phyloP scores from a whole-genome alignment of 92 coral and sea anemone species.

The Porites divaricata region DNA sequence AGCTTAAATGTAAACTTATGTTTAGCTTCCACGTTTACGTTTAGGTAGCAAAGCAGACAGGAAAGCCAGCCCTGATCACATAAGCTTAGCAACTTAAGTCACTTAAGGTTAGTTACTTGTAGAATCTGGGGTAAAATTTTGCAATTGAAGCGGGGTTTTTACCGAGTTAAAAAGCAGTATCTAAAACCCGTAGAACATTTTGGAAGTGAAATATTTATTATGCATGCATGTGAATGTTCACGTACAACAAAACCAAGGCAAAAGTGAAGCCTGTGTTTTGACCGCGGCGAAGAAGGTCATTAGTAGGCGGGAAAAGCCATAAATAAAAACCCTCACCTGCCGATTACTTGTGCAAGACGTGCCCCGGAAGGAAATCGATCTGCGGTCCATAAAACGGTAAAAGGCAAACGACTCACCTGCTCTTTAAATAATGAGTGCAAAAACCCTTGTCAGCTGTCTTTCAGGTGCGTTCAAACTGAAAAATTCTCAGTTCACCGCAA shows the following conservation, averaged over 20 bases:
- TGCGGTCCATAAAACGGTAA: no score
- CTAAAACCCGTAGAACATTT: no score
- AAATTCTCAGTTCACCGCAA: not conserved
- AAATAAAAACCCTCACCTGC: constrained; percentile 2
- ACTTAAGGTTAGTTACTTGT: no score
- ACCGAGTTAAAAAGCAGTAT: no score
- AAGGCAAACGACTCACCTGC: not conserved
- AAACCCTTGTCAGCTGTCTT: not conserved
- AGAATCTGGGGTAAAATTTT: no score
- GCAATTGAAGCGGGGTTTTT: no score
- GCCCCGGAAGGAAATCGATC: not conserved
- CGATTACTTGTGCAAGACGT: not conserved
- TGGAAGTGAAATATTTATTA: no score
- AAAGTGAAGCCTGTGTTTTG: not conserved
- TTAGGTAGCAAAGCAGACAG: no score
- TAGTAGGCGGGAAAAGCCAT: not conserved
- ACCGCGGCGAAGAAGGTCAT: not conserved
- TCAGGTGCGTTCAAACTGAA: not conserved
- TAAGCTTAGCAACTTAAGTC: no score
- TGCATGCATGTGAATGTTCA: not conserved
- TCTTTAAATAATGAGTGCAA: not conserved
- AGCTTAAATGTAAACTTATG: not conserved
- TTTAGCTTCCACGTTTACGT: constrained; percentile 17
- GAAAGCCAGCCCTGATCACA: no score
- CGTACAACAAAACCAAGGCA: not conserved